phyloP scores from a whole-genome alignment of 2,888 invertebrate genomes.

The Ditylenchus weischeri region DNA sequence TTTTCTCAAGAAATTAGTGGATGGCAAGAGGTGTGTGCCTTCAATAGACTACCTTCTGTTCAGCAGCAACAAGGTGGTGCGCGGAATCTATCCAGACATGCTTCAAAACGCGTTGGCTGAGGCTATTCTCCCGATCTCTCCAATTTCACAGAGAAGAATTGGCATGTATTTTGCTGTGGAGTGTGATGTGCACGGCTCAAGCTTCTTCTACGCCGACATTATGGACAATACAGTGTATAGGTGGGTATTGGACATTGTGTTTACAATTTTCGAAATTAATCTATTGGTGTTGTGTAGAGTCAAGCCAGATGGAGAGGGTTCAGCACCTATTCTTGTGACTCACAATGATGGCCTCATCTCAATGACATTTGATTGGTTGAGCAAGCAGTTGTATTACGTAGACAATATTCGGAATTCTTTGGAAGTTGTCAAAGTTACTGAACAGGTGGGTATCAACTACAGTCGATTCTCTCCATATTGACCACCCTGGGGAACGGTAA shows the following conservation, averaged over 20 bases:
- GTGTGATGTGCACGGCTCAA: conserved; percentile 65
- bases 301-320: conserved; percentile 55
- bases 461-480: not conserved
- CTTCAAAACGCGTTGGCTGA: conserved; percentile 79
- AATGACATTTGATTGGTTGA: conserved; percentile 89
- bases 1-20: conserved; percentile 45
- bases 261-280: conserved; percentile 12
- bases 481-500: not conserved
- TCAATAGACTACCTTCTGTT: conserved; percentile 56
- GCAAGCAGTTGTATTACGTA: conserved; percentile 90
- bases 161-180: conserved; percentile 86
- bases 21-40: conserved; percentile 53
- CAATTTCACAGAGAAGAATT: conserved; percentile 84
- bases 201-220: conserved; percentile 95
- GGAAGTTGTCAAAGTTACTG: conserved; percentile 83
- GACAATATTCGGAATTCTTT: conserved; percentile 88
- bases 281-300: conserved; percentile 67
- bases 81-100: conserved; percentile 78
- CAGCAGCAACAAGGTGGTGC: conserved; percentile 72
- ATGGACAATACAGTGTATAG: conserved; percentile 64
- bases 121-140: conserved; percentile 83
- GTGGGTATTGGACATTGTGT: conserved; percentile 16
- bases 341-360: conserved; percentile 96
- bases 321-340: conserved; percentile 74
- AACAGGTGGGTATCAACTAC: conserved; percentile 64